Base-by-base conservation (phyloP, 2,797 vertebrate genomes). In the Heterohyrax brucei region DNA sequence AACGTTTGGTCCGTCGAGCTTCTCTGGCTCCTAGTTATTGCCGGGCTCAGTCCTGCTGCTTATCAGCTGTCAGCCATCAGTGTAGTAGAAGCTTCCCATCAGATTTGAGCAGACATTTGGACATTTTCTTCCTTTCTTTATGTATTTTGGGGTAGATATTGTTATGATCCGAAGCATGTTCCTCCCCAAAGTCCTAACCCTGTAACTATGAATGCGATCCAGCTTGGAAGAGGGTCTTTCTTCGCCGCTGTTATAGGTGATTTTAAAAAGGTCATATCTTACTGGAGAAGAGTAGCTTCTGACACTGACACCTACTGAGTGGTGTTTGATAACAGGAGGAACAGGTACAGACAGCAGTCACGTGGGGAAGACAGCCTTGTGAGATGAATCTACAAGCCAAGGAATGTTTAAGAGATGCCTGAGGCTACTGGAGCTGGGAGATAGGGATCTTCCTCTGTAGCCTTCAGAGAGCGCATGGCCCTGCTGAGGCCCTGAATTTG, bases 21-120 rank as follows among this genome's bases (percentile, higher is more conserved):
- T 79, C 81, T 86, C 61, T n/a, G 30, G 66, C 95, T 96, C 53
- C 10, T 56, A 48, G 75, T 33, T 68, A 70, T 62, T 97, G 78
- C 95, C 94, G 90, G 87, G 87, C 81, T n/a, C 78, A 22, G 84
- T 81, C 94, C 89, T 97, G 78, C 92, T 92, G 78, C 92, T 88
- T 77, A 24, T 92, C 16, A 10, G 39, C 73, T 93, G 59, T 93
- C 81, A 30, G 70, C 44, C 89, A 13, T 70, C 56, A 76, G 53
- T 33, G 39, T 66, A 24, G 14, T 48, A 5, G 75, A 82, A 59
- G 87, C 89, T 85, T 94, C 77, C 87, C 94, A 62, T 83, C 62
- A 24, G 93, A 66, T 93, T 91, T 77, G 66, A 80, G 95, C 90
- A 89, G 56, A 85, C 16, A 44, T 73, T 70, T 87, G 72, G 66